phyloP scores from a whole-genome alignment of 2,888 invertebrate genomes.

The Polietes domitor region DNA sequence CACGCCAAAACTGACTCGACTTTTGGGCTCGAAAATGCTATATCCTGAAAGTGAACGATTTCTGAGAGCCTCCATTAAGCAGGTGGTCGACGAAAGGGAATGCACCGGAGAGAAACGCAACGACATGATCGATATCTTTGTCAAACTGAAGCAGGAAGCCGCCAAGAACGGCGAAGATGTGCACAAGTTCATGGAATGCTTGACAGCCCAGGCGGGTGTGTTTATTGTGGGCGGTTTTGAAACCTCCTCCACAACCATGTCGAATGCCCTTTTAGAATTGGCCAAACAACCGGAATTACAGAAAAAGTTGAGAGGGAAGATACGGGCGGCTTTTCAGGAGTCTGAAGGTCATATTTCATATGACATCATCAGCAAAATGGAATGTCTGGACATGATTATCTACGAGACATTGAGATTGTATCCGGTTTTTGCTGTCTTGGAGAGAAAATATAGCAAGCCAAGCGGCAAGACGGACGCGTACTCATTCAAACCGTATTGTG shows the following conservation, averaged over 20 bases:
- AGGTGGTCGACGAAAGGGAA: conserved; percentile 30
- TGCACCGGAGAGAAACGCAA: not conserved
- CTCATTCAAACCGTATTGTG: conserved; percentile 74
- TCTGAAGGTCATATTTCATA: conserved; percentile 79
- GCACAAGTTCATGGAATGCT: conserved; percentile 47
- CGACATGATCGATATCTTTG: conserved; percentile 49
- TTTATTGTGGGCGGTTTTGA: conserved; percentile 79
- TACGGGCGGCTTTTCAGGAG: conserved; percentile 75
- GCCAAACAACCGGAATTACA: conserved; percentile 80
- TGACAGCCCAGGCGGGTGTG: conserved; percentile 77
- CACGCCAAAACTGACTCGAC: not conserved
- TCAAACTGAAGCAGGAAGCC: conserved; percentile 44
- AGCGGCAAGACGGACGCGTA: conserved; percentile 65
- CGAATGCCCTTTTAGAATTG: conserved; percentile 79
- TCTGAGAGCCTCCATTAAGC: not conserved
- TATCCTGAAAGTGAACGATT: conserved; percentile 13
- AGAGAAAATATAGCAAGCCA: conserved; percentile 72
- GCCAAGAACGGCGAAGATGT: conserved; percentile 2
- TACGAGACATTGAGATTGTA: conserved; percentile 78
- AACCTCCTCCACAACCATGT: conserved; percentile 79
- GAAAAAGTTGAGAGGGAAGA: conserved; percentile 79
- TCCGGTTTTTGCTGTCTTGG: conserved; percentile 78
- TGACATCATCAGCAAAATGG: conserved; percentile 79
- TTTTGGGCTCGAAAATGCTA: not conserved
- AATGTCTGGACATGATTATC: conserved; percentile 80